Conservation (phyloP, 2,113 vertebrate genomes). For the Tachuris rubrigastra region DNA sequence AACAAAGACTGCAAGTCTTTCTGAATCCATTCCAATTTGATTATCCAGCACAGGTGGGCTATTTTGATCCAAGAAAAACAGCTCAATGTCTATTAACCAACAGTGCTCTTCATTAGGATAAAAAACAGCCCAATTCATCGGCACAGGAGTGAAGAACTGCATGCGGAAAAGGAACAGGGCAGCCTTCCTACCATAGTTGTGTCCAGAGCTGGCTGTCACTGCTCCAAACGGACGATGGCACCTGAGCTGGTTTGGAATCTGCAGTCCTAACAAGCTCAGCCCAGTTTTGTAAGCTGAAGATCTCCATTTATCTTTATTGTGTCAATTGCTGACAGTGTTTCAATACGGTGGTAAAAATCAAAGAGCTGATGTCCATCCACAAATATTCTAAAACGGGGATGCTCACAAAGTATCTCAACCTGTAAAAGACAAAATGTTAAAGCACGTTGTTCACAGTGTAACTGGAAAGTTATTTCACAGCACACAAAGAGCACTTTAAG, state of each 20-base stretch:
- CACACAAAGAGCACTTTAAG: neutral
- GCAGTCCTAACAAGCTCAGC: conserved; percentile 74
- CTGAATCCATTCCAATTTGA: conserved; percentile 64
- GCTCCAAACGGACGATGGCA: conserved; percentile 55
- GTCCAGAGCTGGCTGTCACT: conserved; percentile 63
- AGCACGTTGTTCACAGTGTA: neutral
- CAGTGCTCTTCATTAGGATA: conserved; percentile 63
- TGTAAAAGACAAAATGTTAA: conserved; percentile 67
- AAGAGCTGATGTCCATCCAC: conserved; percentile 98
- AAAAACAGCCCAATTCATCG: conserved; percentile 42
- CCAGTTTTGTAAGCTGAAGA: conserved; percentile 97
- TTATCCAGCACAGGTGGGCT: conserved; percentile 72
- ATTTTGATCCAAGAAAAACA: conserved; percentile 60
- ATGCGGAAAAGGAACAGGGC: conserved; percentile 64
- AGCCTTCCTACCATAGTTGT: conserved; percentile 61
- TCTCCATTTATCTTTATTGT: conserved; percentile 95
- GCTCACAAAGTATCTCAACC: conserved; percentile 98
- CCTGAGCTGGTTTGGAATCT: conserved; percentile 55
- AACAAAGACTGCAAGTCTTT: conserved; percentile 58
- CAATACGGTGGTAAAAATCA: conserved; percentile 99
- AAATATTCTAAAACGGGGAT: conserved; percentile 97
- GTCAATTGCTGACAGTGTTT: conserved; percentile 90
- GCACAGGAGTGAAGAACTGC: conserved; percentile 70
- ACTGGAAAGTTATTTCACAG: neutral
- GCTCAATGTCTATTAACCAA: conserved; percentile 66